Evolutionary conservation across 2,113 vertebrate species (phyloP).

Genomic region (Proterorhinus semilunaris): DNA sequence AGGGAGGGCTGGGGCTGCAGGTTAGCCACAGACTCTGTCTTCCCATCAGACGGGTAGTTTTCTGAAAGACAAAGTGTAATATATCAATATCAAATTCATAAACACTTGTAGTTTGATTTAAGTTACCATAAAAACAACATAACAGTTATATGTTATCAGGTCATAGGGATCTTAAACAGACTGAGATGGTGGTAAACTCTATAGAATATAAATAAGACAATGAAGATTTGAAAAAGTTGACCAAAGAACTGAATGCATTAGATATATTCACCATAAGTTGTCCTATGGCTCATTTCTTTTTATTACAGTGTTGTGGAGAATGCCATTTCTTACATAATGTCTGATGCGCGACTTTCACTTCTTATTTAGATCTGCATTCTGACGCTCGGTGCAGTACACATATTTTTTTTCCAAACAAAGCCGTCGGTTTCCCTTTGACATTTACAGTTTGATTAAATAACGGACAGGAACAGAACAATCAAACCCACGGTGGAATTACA

Average conservation of each 20-base stretch:
- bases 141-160: too few species aligned
- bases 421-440: neutral
- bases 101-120: too few species aligned
- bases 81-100: neutral
- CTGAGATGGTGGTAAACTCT: too few species aligned
- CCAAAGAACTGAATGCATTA: too few species aligned
- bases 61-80: constrained; percentile 71
- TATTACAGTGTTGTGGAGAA: too few species aligned
- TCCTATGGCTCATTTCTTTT: too few species aligned
- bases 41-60: constrained; percentile 85
- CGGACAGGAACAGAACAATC: neutral
- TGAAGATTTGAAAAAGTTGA: too few species aligned
- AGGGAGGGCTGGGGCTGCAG: constrained; percentile 91
- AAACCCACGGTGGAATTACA: constrained; percentile 3
- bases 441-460: constrained; percentile 4
- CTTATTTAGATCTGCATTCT: neutral
- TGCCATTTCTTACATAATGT: too few species aligned
- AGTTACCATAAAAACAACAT: neutral
- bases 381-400: neutral
- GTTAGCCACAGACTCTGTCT: constrained; percentile 91
- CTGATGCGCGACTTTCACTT: neutral
- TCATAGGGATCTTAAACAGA: too few species aligned
- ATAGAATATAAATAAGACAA: too few species aligned
- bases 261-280: too few species aligned
- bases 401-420: neutral